phyloP scores from a whole-genome alignment of 92 coral and sea anemone species.

The Bergia puertoricense region DNA sequence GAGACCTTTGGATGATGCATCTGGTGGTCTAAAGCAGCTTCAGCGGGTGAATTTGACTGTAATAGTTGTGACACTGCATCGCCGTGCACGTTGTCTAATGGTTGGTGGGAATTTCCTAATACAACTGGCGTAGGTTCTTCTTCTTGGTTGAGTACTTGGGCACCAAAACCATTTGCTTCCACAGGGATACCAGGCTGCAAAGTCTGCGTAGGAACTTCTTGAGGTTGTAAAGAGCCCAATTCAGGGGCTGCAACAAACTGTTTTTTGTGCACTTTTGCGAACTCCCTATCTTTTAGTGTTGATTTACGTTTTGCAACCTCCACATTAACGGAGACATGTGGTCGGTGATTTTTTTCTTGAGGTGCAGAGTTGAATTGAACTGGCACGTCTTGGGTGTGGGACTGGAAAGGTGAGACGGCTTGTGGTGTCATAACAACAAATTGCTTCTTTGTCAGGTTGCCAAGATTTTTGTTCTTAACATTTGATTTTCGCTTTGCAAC shows the following conservation, averaged over 20 bases:
- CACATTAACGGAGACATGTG: constrained; percentile 72
- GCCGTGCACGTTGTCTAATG: neutral
- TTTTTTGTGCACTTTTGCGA: constrained; percentile 30
- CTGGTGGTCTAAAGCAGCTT: neutral
- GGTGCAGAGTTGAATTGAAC: neutral
- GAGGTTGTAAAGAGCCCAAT: neutral
- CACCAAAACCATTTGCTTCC: neutral
- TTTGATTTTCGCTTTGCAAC: constrained; percentile 36
- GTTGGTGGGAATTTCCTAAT: neutral
- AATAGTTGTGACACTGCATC: neutral
- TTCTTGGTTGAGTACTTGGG: neutral
- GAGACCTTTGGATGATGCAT: constrained; percentile 17
- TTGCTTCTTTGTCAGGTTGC: neutral
- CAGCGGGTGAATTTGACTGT: neutral
- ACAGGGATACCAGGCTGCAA: constrained; percentile 25
- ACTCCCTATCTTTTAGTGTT: neutral
- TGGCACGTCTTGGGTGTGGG: neutral
- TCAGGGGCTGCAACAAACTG: constrained; percentile 32
- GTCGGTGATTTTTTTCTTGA: constrained; percentile 25
- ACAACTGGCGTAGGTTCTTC: neutral
- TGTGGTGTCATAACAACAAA: constrained; percentile 18
- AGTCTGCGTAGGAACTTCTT: constrained; percentile 22
- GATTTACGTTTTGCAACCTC: constrained; percentile 60
- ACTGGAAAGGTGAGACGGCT: neutral
- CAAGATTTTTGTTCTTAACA: neutral